A percentile compares a stretch with the other conserved stretches of the same genome.
These are phyloP conservation scores for Dipodomys spectabilis DNA, from an alignment of 2,113 vertebrate species.

Conservation along the genomic window DNA sequence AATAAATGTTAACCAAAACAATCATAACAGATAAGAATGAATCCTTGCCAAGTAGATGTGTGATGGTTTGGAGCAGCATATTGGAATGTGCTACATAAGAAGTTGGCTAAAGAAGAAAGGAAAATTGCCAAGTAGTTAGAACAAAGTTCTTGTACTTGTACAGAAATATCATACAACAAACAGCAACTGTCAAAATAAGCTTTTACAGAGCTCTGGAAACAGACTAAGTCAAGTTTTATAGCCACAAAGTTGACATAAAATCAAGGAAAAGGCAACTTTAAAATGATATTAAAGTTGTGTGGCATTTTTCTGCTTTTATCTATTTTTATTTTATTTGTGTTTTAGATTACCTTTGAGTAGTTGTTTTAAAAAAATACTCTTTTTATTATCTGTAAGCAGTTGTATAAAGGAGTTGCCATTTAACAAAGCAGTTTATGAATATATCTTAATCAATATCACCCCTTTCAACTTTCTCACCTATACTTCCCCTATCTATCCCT, in stretches of 20 bases:
- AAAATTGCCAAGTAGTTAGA: background rate
- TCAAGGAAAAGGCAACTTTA: background rate
- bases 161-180: background rate
- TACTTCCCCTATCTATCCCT: no score
- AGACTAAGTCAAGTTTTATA: background rate
- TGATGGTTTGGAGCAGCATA: background rate
- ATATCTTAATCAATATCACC: no score
- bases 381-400: no score
- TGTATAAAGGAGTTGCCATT: no score
- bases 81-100: background rate
- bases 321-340: no score
- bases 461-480: no score
- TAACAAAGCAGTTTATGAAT: no score
- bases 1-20: background rate
- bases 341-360: no score
- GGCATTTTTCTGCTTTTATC: no score
- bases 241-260: background rate
- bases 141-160: background rate
- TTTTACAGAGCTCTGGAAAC: background rate
- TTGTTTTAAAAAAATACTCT: no score
- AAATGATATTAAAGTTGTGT: background rate
- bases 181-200: background rate
- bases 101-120: background rate
- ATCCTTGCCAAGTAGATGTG: background rate
- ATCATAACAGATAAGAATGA: background rate